Evolutionary conservation across 2,797 vertebrate genomes (phyloP).

Genomic region (Urosaurus nigricauda): DNA sequence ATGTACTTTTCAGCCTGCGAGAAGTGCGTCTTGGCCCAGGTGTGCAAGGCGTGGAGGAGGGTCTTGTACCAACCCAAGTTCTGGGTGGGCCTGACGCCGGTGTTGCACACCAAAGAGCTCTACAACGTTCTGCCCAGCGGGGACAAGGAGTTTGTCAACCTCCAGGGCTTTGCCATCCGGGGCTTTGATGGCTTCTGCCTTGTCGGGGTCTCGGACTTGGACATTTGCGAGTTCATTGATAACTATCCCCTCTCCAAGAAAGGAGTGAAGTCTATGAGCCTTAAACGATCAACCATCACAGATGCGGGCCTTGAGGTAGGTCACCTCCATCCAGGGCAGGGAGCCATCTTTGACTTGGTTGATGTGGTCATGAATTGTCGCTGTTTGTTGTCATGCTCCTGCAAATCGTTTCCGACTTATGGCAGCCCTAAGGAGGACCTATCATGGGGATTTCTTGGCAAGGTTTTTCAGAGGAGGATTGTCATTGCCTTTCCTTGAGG

Average conservation of each 20-base stretch:
- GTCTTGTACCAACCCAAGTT: conserved; percentile 98
- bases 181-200: conserved; percentile 98
- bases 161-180: conserved; percentile 94
- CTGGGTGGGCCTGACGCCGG: conserved; percentile 95
- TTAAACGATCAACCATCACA: conserved; percentile 98
- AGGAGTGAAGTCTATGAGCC: conserved; percentile 96
- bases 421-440: no score
- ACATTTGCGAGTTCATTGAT: conserved; percentile 99
- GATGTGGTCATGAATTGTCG: no score
- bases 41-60: conserved; percentile 96
- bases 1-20: conserved; percentile 97
- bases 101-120: conserved; percentile 97
- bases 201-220: conserved; percentile 97
- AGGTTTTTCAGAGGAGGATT: no score
- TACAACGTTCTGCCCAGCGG: conserved; percentile 90
- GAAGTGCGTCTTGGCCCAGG: conserved; percentile 95
- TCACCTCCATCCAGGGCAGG: neutral
- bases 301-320: conserved; percentile 96
- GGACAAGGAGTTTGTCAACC: conserved; percentile 97
- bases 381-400: no score
- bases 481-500: no score
- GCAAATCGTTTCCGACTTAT: no score
- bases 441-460: no score
- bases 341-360: no score
- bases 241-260: conserved; percentile 99